Evolutionary conservation across 2,888 invertebrate species (phyloP).

Genomic region (Dolomedes plantarius): DNA sequence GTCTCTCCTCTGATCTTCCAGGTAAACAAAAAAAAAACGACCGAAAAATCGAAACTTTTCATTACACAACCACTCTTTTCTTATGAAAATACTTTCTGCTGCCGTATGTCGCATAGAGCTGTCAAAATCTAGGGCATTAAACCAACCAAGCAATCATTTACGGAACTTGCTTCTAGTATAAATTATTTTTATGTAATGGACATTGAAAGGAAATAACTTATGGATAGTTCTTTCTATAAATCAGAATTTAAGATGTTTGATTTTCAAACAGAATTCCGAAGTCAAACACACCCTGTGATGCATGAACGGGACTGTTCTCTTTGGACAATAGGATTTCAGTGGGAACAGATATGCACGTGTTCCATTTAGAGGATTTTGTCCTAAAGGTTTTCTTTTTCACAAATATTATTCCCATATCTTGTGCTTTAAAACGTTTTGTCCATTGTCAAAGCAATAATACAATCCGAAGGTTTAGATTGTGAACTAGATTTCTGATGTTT

Average conservation of each 20-base stretch:
- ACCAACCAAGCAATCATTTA: background rate
- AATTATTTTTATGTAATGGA: too few relatives aligned
- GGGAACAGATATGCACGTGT: background rate
- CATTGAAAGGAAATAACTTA: too few relatives aligned
- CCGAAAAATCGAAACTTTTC: too few relatives aligned
- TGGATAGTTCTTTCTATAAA: background rate
- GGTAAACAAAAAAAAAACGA: too few relatives aligned
- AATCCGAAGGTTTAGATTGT: background rate
- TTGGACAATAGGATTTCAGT: background rate
- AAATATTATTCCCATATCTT: background rate
- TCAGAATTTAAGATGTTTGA: background rate
- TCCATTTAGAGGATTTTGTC: background rate
- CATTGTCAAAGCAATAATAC: conserved; percentile 12
- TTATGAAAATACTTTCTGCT: too few relatives aligned
- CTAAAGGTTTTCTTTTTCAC: conserved; percentile 5
- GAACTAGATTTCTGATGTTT: conserved; percentile 5
- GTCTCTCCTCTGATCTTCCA: too few relatives aligned
- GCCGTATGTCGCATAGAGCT: background rate
- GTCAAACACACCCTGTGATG: background rate
- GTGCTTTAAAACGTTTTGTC: conserved; percentile 4
- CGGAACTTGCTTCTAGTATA: background rate
- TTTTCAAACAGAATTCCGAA: background rate
- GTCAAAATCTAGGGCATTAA: background rate
- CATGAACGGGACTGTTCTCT: background rate
- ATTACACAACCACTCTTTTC: too few relatives aligned